Evolutionary conservation across 1,140 invertebrate genomes (phyloP).

Genomic region (Portunus trituberculatus): DNA sequence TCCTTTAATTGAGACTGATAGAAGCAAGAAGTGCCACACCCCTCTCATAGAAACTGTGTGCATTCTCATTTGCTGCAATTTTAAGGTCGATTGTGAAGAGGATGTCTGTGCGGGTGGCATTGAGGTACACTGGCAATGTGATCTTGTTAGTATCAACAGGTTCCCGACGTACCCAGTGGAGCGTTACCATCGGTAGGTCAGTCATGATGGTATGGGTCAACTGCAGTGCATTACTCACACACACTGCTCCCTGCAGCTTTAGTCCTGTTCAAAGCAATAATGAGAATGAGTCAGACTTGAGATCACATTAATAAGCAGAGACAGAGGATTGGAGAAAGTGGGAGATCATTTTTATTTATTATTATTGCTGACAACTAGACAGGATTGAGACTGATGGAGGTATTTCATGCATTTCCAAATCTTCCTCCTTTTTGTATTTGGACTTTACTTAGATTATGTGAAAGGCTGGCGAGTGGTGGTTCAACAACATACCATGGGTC

Average conservation of each 20-base stretch:
- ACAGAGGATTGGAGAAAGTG: conserved; percentile 1
- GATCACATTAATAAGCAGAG: conserved; percentile 63
- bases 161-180: conserved; percentile 80
- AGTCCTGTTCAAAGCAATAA: conserved; percentile 84
- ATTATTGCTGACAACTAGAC: too few species aligned
- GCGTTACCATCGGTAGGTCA: conserved; percentile 92
- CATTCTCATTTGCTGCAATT: conserved; percentile 91
- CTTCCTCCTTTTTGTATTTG: too few species aligned
- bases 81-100: conserved; percentile 97
- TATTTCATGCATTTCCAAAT: too few species aligned
- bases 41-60: conserved; percentile 96
- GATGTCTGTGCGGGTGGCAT: conserved; percentile 95
- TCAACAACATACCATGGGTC: too few species aligned
- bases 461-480: too few species aligned
- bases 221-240: conserved; percentile 93
- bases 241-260: conserved; percentile 96
- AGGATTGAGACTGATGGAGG: too few species aligned
- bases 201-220: conserved; percentile 97
- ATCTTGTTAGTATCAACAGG: conserved; percentile 83
- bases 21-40: conserved; percentile 97
- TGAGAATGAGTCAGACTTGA: background rate
- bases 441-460: too few species aligned
- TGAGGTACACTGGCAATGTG: conserved; percentile 97
- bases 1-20: conserved; percentile 89
- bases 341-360: conserved; percentile 9